Conservation (phyloP, 2,113 vertebrate genomes). For the Apodemus speciosus region DNA sequence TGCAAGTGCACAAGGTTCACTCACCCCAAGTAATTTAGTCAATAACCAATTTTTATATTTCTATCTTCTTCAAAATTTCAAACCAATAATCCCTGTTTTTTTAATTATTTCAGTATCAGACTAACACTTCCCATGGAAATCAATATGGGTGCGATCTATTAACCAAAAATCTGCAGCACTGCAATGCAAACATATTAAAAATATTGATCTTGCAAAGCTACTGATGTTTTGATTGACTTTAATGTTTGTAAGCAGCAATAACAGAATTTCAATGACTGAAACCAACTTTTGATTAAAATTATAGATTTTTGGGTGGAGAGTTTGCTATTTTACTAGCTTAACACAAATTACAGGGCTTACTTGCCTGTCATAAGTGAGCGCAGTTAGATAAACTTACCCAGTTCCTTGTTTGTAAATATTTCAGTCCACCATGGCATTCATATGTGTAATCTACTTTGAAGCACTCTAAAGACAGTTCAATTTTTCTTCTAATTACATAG, state of each 20-base stretch:
- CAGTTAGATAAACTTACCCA: slow-evolving; percentile 82
- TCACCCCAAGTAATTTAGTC: slow-evolving; percentile 93
- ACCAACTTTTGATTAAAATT: slow-evolving; percentile 92
- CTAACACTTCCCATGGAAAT: slow-evolving; percentile 96
- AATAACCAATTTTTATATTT: slow-evolving; percentile 98
- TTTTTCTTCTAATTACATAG: slow-evolving; percentile 49
- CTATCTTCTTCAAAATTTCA: slow-evolving; percentile 92
- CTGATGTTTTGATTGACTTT: slow-evolving; percentile 89
- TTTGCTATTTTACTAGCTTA: slow-evolving; percentile 86
- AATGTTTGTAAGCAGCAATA: slow-evolving; percentile 91
- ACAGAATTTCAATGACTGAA: slow-evolving; percentile 90
- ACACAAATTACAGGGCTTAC: slow-evolving; percentile 81
- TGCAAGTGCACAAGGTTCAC: slow-evolving; percentile 94
- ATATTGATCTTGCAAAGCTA: slow-evolving; percentile 90
- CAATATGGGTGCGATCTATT: slow-evolving; percentile 95
- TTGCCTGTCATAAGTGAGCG: slow-evolving; percentile 81
- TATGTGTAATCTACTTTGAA: slow-evolving; percentile 73
- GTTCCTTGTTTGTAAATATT: slow-evolving; percentile 84
- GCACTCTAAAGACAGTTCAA: slow-evolving; percentile 69
- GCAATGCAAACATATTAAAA: slow-evolving; percentile 91
- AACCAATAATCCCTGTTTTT: slow-evolving; percentile 86
- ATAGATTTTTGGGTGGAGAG: slow-evolving; percentile 86
- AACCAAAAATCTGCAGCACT: slow-evolving; percentile 92
- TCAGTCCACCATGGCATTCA: slow-evolving; percentile 73
- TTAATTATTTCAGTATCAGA: slow-evolving; percentile 92